Evolutionary conservation across 2,888 invertebrate genomes (phyloP).

Genomic region (Marronus borbonicus): DNA sequence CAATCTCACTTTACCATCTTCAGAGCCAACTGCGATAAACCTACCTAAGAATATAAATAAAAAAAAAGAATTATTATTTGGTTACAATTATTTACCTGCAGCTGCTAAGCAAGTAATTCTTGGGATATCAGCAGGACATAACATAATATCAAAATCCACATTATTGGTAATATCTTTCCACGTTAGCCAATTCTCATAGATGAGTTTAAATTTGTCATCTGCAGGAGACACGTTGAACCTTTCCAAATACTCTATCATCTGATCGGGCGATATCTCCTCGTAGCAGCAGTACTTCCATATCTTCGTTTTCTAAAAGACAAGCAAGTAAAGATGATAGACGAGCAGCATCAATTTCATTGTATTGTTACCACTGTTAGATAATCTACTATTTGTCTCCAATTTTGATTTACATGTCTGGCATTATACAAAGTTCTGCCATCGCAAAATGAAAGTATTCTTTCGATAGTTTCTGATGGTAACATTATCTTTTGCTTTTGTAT

Average conservation of each 20-base stretch:
- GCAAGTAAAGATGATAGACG: conserved; percentile 16
- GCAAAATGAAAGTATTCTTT: conserved; percentile 65
- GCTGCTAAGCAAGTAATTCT: conserved; percentile 66
- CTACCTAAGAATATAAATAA: conserved; percentile 57
- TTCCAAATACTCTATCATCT: conserved; percentile 64
- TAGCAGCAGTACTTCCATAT: conserved; percentile 67
- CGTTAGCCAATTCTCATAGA: conserved; percentile 66
- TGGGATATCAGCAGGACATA: conserved; percentile 64
- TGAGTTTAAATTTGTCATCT: conserved; percentile 63
- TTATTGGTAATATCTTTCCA: conserved; percentile 63
- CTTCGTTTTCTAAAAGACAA: conserved; percentile 62
- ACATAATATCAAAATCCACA: conserved; percentile 63
- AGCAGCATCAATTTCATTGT: not conserved
- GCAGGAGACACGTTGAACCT: conserved; percentile 57
- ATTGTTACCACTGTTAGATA: conserved; percentile 64
- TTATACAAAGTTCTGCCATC: conserved; percentile 66
- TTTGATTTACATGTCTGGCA: conserved; percentile 62
- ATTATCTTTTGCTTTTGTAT: conserved; percentile 35
- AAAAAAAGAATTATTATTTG: not conserved
- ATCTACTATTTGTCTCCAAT: conserved; percentile 63
- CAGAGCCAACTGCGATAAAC: conserved; percentile 66
- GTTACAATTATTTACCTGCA: conserved; percentile 58
- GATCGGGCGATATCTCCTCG: conserved; percentile 66
- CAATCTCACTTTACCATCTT: conserved; percentile 66
- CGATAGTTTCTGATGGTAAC: conserved; percentile 67